Evolutionary conservation across 2,797 vertebrate species (phyloP), one percentile per base, ranked within the genome.

Genomic region (Paratrypauchen microcephalus): DNA sequence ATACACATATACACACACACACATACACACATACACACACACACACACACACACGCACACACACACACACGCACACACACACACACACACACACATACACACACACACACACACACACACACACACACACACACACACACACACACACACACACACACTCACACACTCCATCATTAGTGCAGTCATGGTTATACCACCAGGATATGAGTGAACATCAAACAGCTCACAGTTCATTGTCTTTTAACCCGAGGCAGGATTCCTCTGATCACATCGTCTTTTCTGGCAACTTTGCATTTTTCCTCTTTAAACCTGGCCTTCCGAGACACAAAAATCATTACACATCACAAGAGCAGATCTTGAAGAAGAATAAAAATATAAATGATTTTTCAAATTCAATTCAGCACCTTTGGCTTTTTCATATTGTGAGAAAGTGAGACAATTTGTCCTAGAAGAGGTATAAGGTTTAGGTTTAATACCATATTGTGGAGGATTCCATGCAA

Each of bases 201-300:
- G 73, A 87, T 88, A 88, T 88, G 87, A 90, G 81, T 26, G 36
- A 72, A 83, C 86, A 91, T 92, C 89, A 91, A 88, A 90, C 88
- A 70, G 52, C 39, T 28, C 72, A 36, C 56, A 68, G 68, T 83
- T 87, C 66, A 69, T 74, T 72, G 82, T 85, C 84, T 84, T 76
- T 77, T 86, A 70, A 90, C 90, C 87, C 58, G 57, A 86, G 85
- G 87, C 87, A 48, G 75, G 77, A 84, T 78, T 87, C 80, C 70
- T 60, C 77, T 85, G 85, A 85, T 83, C 79, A 76, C 24, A 80
- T 77, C 70, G 71, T 59, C 55, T 60, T 65, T 71, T 84, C 84
- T 84, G 80, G 72, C 85, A 86, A 77, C 30, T 89, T 83, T 86
- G 74, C 78, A 76, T 83, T 86, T 78, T 71, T 63, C 7, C 65